phyloP scores from a whole-genome alignment of 2,113 vertebrate genomes.

The Periophthalmodon schlosseri region DNA sequence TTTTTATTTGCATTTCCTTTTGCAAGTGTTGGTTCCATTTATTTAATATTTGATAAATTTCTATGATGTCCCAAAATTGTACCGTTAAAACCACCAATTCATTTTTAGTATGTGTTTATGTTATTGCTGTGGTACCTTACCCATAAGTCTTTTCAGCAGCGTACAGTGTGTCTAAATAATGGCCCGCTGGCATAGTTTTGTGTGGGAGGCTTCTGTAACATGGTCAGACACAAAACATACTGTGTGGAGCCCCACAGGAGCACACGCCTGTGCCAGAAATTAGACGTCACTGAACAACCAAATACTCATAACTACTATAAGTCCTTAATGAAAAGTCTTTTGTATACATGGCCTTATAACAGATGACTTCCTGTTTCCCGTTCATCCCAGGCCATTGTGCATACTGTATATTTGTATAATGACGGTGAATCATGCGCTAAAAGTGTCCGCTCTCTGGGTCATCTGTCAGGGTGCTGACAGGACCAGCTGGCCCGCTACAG shows the following conservation, averaged over 20 bases:
- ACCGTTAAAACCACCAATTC: neutral
- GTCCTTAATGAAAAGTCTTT: neutral
- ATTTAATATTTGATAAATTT: neutral
- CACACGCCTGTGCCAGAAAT: slow-evolving; percentile 12
- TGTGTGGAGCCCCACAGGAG: slow-evolving; percentile 14
- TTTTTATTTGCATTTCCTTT: neutral
- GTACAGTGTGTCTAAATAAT: slow-evolving; percentile 17
- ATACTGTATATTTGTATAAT: slow-evolving; percentile 47
- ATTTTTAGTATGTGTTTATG: neutral
- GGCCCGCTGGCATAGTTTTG: slow-evolving; percentile 37
- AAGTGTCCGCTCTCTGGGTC: slow-evolving; percentile 69
- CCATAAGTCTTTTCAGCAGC: slow-evolving; percentile 12
- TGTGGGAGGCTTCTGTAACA: slow-evolving; percentile 32
- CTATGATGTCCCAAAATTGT: neutral
- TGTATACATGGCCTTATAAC: neutral
- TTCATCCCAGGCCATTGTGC: slow-evolving; percentile 18
- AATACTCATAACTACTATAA: neutral
- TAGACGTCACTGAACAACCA: slow-evolving; percentile 5
- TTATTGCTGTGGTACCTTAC: slow-evolving; percentile 7
- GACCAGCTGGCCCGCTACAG: slow-evolving; percentile 65
- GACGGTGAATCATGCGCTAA: slow-evolving; percentile 70
- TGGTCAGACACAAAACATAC: slow-evolving; percentile 14
- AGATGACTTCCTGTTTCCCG: neutral
- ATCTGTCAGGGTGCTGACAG: slow-evolving; percentile 66
- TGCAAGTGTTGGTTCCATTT: neutral